phyloP scores from a whole-genome alignment of 2,888 invertebrate genomes.

The Hydropsyche betteni region DNA sequence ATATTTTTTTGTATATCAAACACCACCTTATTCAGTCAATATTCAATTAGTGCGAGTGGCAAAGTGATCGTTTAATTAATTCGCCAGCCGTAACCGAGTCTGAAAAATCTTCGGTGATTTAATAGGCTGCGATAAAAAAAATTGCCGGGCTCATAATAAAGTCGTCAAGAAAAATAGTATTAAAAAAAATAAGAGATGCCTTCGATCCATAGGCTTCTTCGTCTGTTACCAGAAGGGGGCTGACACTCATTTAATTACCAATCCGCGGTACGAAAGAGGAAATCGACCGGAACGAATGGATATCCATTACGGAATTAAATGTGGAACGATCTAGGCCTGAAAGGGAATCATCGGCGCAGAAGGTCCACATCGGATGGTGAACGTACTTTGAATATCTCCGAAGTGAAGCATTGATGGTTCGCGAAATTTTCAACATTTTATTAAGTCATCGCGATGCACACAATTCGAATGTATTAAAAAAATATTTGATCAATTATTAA shows the following conservation, averaged over 20 bases:
- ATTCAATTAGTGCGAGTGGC: slow-evolving; percentile 22
- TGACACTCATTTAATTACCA: slow-evolving; percentile 52
- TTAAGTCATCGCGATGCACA: no score
- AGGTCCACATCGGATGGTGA: slow-evolving; percentile 49
- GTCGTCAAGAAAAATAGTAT: slow-evolving; percentile 27
- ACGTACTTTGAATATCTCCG: slow-evolving; percentile 41
- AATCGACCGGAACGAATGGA: slow-evolving; percentile 52
- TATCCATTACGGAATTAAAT: slow-evolving; percentile 52
- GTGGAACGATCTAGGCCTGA: slow-evolving; percentile 46
- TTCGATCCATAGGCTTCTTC: no score
- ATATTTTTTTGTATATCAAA: background rate
- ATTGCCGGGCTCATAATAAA: slow-evolving; percentile 39
- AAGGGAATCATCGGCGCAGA: slow-evolving; percentile 41
- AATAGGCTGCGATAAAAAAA: slow-evolving; percentile 32
- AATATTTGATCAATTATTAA: no score
- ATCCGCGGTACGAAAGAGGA: slow-evolving; percentile 49
- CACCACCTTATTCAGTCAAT: slow-evolving; percentile 6
- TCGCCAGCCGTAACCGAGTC: slow-evolving; percentile 17
- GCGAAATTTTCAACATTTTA: background rate
- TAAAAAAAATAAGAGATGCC: slow-evolving; percentile 17
- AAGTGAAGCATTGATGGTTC: slow-evolving; percentile 1
- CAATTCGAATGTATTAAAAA: no score
- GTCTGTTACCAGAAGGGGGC: slow-evolving; percentile 33
- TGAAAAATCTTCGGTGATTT: slow-evolving; percentile 33
- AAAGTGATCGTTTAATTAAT: slow-evolving; percentile 31